Conservation (phyloP, 1,140 invertebrate species). For the Cataglyphis hispanica region DNA sequence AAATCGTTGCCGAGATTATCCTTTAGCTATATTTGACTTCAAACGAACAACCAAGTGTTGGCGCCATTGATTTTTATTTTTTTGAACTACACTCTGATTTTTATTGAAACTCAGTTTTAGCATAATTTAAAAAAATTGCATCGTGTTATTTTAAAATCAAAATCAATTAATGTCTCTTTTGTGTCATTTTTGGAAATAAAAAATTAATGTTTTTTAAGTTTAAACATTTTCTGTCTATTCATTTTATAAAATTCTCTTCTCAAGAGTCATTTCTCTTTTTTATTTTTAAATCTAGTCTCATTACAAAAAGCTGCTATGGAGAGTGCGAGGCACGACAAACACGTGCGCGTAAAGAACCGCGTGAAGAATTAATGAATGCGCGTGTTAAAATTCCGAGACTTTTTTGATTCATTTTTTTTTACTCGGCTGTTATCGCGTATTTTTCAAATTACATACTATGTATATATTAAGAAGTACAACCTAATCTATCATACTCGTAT, state of each 20-base stretch:
- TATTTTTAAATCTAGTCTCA: neutral
- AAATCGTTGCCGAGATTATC: constrained; percentile 49
- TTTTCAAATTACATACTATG: neutral
- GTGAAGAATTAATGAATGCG: neutral
- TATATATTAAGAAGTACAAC: neutral
- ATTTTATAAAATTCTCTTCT: neutral
- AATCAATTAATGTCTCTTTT: too few relatives aligned
- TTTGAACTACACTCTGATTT: too few relatives aligned
- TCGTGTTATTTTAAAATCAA: too few relatives aligned
- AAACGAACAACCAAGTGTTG: constrained; percentile 15
- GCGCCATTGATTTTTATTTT: constrained; percentile 35
- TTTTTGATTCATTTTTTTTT: neutral
- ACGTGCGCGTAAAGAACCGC: constrained; percentile 14
- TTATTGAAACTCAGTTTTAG: too few relatives aligned
- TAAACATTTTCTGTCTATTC: neutral
- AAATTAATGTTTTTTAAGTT: neutral
- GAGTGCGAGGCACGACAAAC: constrained; percentile 43
- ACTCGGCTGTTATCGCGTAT: neutral
- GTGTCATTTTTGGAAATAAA: neutral
- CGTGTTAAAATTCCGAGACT: neutral
- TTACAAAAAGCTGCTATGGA: neutral
- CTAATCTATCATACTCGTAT: neutral
- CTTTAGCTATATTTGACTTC: constrained; percentile 64
- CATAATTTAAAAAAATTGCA: too few relatives aligned
- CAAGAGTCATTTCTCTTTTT: neutral